Conservation (phyloP, 1,140 invertebrate genomes). For the Diachasmimorpha longicaudata region DNA sequence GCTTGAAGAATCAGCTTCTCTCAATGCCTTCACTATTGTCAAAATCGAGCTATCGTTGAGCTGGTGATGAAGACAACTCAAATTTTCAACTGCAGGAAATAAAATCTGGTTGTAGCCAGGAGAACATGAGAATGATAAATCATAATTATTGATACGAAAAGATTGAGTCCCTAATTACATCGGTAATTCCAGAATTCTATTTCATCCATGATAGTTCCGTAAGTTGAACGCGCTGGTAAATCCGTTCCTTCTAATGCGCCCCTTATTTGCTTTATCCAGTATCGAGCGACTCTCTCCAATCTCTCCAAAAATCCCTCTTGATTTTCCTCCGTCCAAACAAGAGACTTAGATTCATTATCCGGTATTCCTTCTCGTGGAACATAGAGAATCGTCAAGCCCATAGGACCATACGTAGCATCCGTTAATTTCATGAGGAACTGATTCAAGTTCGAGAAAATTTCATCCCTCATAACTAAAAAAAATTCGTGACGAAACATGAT, state of each 20-base stretch:
- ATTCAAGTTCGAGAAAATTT: constrained; percentile 69
- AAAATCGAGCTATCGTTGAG: constrained; percentile 74
- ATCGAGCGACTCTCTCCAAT: constrained; percentile 79
- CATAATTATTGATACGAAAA: neutral
- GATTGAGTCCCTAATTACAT: constrained; percentile 61
- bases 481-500: neutral
- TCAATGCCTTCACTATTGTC: constrained; percentile 75
- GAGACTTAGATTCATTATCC: neutral
- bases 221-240: neutral
- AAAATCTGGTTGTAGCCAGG: neutral
- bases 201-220: constrained; percentile 76
- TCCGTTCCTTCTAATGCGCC: constrained; percentile 70
- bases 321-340: neutral
- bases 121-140: neutral
- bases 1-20: constrained; percentile 78
- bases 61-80: constrained; percentile 78
- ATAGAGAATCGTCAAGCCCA: constrained; percentile 79
- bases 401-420: constrained; percentile 78
- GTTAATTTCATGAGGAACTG: constrained; percentile 79
- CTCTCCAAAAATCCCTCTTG: constrained; percentile 71
- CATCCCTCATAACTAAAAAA: constrained; percentile 39
- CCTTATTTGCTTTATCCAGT: constrained; percentile 85
- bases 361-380: constrained; percentile 75
- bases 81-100: constrained; percentile 73
- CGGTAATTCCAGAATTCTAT: constrained; percentile 84